Evolutionary conservation across 2,113 vertebrate genomes (phyloP).

Genomic region (Gambusia holbrooki): DNA sequence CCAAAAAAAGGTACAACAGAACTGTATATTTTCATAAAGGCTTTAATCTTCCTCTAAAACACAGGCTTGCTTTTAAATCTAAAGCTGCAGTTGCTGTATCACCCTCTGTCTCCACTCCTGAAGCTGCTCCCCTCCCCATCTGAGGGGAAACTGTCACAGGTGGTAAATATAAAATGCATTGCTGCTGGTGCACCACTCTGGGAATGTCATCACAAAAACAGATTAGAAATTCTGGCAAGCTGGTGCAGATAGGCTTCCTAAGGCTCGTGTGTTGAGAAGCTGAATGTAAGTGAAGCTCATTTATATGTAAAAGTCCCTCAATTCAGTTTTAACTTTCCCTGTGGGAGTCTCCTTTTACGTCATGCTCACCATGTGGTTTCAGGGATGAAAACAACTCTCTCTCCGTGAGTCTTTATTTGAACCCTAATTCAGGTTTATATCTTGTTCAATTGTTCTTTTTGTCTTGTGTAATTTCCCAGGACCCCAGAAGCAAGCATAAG

Average conservation of each 20-base stretch:
- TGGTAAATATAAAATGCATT: background rate
- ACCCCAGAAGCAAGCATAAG: constrained; percentile 99
- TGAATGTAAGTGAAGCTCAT: background rate
- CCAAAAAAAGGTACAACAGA: background rate
- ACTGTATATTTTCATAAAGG: background rate
- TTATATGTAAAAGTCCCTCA: constrained; percentile 1
- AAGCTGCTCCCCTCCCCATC: background rate
- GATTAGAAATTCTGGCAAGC: background rate
- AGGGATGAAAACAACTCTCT: background rate
- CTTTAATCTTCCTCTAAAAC: background rate
- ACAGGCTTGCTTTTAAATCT: background rate
- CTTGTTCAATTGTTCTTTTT: background rate
- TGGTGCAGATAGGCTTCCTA: background rate
- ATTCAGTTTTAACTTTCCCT: background rate
- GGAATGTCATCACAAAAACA: background rate
- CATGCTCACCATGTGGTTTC: background rate
- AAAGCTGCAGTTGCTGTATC: background rate
- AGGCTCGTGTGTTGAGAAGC: background rate
- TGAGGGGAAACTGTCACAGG: background rate
- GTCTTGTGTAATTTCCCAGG: constrained; percentile 71
- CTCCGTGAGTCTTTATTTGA: background rate
- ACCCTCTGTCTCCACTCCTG: background rate
- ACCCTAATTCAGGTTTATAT: background rate
- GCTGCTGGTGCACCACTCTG: background rate
- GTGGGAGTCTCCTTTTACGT: background rate